Evolutionary conservation across 2,797 vertebrate species (phyloP).

Genomic region (Pipistrellus pygmaeus): DNA sequence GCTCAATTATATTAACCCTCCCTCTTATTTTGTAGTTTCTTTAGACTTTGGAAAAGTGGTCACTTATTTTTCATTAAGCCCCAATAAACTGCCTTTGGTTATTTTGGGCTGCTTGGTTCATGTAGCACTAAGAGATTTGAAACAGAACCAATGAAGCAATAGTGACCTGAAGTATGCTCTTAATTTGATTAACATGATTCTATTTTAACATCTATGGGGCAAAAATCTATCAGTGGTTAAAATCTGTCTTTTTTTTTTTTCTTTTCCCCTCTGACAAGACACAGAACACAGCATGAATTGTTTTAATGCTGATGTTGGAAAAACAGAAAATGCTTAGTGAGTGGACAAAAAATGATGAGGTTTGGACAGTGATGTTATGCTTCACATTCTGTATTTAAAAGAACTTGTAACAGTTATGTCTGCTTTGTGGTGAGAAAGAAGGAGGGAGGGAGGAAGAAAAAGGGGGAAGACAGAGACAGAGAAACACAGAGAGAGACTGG

Average conservation of each 20-base stretch:
- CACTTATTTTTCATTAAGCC: constrained; percentile 31
- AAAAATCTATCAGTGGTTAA: background rate
- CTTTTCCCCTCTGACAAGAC: background rate
- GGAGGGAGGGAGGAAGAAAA: background rate
- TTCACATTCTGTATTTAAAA: constrained; percentile 37
- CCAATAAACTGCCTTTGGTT: constrained; percentile 16
- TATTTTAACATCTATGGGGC: background rate
- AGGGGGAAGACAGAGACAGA: background rate
- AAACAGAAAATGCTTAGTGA: constrained; percentile 52
- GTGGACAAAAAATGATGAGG: constrained; percentile 15
- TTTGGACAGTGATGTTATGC: constrained; percentile 24
- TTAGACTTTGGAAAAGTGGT: background rate
- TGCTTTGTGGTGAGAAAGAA: constrained; percentile 1
- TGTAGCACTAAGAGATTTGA: background rate
- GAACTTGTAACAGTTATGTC: background rate
- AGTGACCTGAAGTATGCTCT: background rate
- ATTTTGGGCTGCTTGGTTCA: background rate
- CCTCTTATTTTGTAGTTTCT: constrained; percentile 14
- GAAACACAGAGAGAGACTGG: background rate
- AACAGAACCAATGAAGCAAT: background rate
- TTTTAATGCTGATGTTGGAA: constrained; percentile 60
- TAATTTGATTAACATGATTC: constrained; percentile 4
- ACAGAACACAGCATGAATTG: background rate
- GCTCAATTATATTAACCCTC: background rate
- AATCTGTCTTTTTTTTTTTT: background rate